These are phyloP conservation scores for Cenopis cana DNA, from an alignment of 2,888 invertebrate species.

Conservation along the genomic window DNA sequence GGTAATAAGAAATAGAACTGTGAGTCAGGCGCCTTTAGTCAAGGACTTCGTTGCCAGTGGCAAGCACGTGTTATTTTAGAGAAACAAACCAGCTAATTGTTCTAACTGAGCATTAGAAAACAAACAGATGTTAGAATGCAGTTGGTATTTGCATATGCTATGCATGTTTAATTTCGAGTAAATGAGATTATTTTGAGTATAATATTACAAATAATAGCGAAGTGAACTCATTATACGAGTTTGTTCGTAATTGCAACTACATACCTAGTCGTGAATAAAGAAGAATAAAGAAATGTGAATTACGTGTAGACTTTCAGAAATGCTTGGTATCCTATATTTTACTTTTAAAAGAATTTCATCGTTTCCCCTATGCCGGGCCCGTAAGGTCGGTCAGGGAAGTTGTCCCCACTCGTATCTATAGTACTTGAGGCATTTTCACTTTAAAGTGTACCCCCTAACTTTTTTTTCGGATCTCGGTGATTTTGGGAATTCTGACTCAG, in stretches of 20 bases:
- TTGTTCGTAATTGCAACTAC: background rate
- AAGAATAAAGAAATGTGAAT: background rate
- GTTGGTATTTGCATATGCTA: constrained; percentile 13
- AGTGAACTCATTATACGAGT: background rate
- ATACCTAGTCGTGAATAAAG: background rate
- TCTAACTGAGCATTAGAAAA: constrained; percentile 33
- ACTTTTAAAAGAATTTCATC: background rate
- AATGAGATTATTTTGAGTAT: constrained; percentile 7
- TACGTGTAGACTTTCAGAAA: background rate
- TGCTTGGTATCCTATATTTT: background rate
- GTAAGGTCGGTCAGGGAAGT: no score
- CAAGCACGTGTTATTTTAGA: constrained; percentile 58
- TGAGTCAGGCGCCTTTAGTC: constrained; percentile 74
- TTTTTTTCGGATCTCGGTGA: no score
- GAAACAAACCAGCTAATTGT: constrained; percentile 43
- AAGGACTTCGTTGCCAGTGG: constrained; percentile 66
- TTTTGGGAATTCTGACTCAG: no score
- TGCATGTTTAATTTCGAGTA: constrained; percentile 17
- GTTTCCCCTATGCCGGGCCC: no score
- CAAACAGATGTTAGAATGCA: constrained; percentile 28
- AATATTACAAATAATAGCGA: constrained; percentile 7
- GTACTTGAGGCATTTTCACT: no score
- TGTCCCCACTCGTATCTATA: no score
- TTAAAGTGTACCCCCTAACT: no score
- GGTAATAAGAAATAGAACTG: constrained; percentile 79